Base-by-base conservation (phyloP, 2,888 invertebrate species). In the Leucoma salicis region DNA sequence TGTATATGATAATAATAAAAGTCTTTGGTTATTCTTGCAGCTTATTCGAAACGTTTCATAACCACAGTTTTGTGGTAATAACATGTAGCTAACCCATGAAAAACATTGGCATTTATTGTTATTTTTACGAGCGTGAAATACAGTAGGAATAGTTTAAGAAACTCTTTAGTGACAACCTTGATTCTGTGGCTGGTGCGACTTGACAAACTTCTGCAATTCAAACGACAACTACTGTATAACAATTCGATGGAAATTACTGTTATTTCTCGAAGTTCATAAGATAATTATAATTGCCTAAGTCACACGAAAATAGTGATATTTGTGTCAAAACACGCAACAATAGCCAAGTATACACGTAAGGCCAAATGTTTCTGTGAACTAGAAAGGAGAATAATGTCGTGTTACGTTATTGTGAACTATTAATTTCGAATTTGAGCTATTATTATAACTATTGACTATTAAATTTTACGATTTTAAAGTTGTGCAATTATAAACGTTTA, bases 121-220 rank as follows among this genome's bases (percentile, higher is more conserved):
- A 37, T 45, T 35, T 29, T 42, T 18, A 33, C 12, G 42, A 35
- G 13, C 27, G 13, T n/a, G 16, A 5, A 31, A 41, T 39, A 42
- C 16, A 18, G 31, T 37, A 14, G 8, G 47, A 32, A 45, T 13
- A 29, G 14, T 28, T 29, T n/a, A n/a, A 31, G 16, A 24, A 41
- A 33, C 27, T 37, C 5, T 15, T 12, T 15, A 28, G 46, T 47
- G 53, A 39, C 58, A 62, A 52, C 61, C 61, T 50, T 53, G 56
- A 35, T 33, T 29, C 42, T n/a, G 35, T 49, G 37, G 42, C 38
- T 41, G 14, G 34, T 29, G 42, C 31, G 50, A 42, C 44, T 54
- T 56, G 60, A 58, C 63, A 57, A 69, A 71, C 62, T 67, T 68
- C 46, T 57, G 45, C 57, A 65, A 61, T 62, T 61, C 54, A 40